Conservation (phyloP, 1,140 invertebrate species). For the Notospermus geniculatus region DNA sequence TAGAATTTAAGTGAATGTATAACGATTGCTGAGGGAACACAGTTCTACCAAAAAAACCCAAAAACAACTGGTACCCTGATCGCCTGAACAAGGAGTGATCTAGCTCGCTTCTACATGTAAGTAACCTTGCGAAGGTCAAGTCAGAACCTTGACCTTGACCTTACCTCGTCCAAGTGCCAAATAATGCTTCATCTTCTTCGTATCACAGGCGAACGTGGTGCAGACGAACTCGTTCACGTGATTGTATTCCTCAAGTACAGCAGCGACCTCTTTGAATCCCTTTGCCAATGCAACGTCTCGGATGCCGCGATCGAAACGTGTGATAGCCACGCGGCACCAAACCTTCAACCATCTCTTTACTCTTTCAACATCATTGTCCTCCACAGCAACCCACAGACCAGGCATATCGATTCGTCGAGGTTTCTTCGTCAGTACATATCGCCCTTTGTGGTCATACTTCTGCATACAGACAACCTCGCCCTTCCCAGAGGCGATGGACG, state of each 20-base stretch:
- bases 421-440: slow-evolving; percentile 22
- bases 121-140: no score
- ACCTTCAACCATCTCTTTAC: slow-evolving; percentile 24
- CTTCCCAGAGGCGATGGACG: slow-evolving; percentile 15
- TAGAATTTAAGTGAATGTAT: no score
- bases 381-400: slow-evolving; percentile 28
- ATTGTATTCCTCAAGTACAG: slow-evolving; percentile 22
- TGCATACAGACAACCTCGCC: slow-evolving; percentile 20
- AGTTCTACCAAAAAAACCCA: no score
- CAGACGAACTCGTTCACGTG: slow-evolving; percentile 34
- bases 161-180: slow-evolving; percentile 26
- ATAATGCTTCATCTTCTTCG: slow-evolving; percentile 24
- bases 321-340: slow-evolving; percentile 25
- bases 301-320: slow-evolving; percentile 19
- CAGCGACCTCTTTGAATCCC: slow-evolving; percentile 17
- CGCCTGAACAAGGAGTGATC: no score
- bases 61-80: no score
- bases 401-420: slow-evolving; percentile 22
- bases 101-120: no score
- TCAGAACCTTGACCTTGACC: no score
- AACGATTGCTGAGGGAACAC: no score
- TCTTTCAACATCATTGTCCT: slow-evolving; percentile 22
- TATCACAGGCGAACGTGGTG: slow-evolving; percentile 28
- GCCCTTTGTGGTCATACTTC: slow-evolving; percentile 23
- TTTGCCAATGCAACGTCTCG: slow-evolving; percentile 21